Evolutionary conservation across 2,797 vertebrate species (phyloP).

Genomic region (Lutjanus campechanus): DNA sequence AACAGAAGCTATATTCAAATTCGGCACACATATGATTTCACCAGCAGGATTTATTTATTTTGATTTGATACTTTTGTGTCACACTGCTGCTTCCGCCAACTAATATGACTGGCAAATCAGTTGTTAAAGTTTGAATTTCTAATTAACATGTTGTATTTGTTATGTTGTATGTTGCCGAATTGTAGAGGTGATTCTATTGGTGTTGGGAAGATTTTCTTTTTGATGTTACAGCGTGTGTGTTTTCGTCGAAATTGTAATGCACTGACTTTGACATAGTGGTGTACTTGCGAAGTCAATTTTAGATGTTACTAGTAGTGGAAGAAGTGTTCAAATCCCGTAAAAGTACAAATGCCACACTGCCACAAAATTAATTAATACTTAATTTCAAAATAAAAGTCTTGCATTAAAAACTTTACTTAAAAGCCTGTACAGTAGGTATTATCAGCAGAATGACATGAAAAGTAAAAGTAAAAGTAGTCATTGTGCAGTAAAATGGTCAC

Average conservation of each 20-base stretch:
- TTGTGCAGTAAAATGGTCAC: too few species aligned
- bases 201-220: background rate
- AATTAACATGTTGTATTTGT: background rate
- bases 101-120: background rate
- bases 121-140: background rate
- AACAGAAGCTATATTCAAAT: background rate
- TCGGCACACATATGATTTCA: background rate
- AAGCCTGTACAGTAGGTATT: too few species aligned
- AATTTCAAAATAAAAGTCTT: too few species aligned
- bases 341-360: too few species aligned
- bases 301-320: too few species aligned
- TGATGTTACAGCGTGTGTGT: background rate
- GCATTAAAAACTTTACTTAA: too few species aligned
- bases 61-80: background rate
- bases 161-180: background rate
- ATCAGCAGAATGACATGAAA: too few species aligned
- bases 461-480: too few species aligned
- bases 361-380: too few species aligned
- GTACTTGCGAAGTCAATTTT: background rate
- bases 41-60: background rate
- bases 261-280: background rate
- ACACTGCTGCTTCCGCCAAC: background rate
- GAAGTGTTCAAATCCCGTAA: too few species aligned
- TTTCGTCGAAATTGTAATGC: background rate
- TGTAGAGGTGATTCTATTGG: background rate